Evolutionary conservation across 2,797 vertebrate species (phyloP).

Genomic region (Rhincodon typus): DNA sequence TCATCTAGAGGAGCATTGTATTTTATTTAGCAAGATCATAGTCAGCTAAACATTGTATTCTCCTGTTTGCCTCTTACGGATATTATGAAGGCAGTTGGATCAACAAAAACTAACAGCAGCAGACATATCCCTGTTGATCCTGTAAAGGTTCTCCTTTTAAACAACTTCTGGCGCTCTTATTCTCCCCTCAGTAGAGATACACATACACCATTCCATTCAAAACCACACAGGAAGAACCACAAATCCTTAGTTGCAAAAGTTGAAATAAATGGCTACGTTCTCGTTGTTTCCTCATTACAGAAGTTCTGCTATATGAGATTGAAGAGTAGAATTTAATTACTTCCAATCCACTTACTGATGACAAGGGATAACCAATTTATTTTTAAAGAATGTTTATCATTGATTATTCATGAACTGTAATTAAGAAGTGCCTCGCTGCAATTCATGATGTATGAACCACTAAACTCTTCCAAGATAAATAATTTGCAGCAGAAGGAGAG

Average conservation of each 20-base stretch:
- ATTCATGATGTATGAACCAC: background rate
- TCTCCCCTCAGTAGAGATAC: background rate
- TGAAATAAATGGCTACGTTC: background rate
- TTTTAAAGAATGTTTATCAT: background rate
- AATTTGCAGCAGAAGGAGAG: background rate
- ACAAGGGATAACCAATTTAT: background rate
- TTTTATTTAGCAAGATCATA: background rate
- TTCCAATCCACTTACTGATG: background rate
- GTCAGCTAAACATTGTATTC: background rate
- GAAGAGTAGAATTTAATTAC: background rate
- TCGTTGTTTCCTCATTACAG: background rate
- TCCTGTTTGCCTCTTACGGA: background rate
- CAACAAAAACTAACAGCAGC: too few species aligned
- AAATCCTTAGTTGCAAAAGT: background rate
- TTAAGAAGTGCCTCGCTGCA: background rate
- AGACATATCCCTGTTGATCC: too few species aligned
- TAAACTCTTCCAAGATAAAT: background rate
- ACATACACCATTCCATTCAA: background rate
- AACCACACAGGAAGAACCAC: background rate
- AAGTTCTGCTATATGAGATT: background rate
- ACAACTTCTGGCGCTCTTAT: background rate
- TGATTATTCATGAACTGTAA: background rate
- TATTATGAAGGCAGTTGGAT: too few species aligned
- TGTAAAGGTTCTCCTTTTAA: background rate
- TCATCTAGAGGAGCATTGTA: background rate